phyloP scores from a whole-genome alignment of 2,113 vertebrate genomes.

The Mirounga angustirostris region DNA sequence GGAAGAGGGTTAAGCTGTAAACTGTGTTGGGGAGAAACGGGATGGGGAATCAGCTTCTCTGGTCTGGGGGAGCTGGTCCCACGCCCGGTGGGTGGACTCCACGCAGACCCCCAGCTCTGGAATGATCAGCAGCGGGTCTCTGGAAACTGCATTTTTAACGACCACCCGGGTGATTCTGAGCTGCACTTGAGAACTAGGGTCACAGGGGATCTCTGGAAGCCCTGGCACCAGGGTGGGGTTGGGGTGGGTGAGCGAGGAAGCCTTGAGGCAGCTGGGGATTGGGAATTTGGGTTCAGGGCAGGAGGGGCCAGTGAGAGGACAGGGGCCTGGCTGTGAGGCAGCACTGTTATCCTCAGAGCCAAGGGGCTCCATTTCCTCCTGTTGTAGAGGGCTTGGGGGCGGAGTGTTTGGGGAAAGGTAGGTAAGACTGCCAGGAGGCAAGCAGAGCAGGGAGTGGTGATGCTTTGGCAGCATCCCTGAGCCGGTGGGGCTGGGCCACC shows the following conservation, averaged over 20 bases:
- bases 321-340: neutral
- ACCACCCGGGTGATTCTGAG: neutral
- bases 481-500: too few relatives aligned
- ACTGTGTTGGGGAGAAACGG: neutral
- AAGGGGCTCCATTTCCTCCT: neutral
- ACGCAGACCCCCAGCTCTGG: neutral
- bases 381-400: neutral
- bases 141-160: neutral
- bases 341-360: neutral
- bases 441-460: neutral
- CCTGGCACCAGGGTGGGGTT: accelerated
- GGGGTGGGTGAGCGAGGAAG: neutral
- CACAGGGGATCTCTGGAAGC: neutral
- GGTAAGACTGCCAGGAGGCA: neutral
- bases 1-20: neutral
- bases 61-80: neutral
- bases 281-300: neutral
- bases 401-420: neutral
- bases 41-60: neutral
- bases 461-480: neutral
- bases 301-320: neutral
- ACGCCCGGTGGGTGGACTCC: neutral
- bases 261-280: neutral
- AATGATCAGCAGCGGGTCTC: neutral
- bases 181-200: neutral